phyloP scores from a whole-genome alignment of 2,113 vertebrate species.

The Crotalus helleri region DNA sequence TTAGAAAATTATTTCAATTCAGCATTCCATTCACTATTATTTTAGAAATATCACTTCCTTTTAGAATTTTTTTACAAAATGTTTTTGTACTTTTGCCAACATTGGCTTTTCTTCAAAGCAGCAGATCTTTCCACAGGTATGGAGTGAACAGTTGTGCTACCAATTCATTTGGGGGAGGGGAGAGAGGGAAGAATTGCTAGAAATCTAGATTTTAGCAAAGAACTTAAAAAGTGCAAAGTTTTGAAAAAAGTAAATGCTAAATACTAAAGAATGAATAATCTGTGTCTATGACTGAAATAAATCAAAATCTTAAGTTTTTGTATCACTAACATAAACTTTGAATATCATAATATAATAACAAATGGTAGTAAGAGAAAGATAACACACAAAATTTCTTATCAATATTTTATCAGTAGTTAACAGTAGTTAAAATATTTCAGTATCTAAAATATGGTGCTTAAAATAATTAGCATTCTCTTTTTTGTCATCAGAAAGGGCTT shows the following conservation, averaged over 20 bases:
- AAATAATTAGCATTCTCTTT: slow-evolving; percentile 22
- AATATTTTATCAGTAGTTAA: slow-evolving; percentile 29
- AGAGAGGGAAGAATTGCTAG: not conserved
- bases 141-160: not conserved
- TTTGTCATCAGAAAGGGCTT: slow-evolving; percentile 20
- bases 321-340: not conserved
- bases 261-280: not conserved
- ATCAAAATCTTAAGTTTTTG: not conserved
- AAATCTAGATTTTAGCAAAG: not conserved
- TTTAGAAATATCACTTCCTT: not conserved
- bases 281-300: not conserved
- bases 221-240: not conserved
- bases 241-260: not conserved
- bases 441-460: slow-evolving; percentile 6
- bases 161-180: not conserved
- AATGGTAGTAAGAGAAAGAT: not conserved
- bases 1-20: not conserved
- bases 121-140: not conserved
- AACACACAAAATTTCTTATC: not conserved
- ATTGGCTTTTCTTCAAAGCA: not conserved
- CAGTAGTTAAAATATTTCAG: slow-evolving; percentile 28
- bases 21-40: not conserved
- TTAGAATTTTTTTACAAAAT: not conserved
- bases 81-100: not conserved
- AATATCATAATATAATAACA: not conserved